These are phyloP conservation scores for Urocyon cinereoargenteus DNA, from an alignment of 2,797 vertebrate genomes.

Conservation along the genomic window DNA sequence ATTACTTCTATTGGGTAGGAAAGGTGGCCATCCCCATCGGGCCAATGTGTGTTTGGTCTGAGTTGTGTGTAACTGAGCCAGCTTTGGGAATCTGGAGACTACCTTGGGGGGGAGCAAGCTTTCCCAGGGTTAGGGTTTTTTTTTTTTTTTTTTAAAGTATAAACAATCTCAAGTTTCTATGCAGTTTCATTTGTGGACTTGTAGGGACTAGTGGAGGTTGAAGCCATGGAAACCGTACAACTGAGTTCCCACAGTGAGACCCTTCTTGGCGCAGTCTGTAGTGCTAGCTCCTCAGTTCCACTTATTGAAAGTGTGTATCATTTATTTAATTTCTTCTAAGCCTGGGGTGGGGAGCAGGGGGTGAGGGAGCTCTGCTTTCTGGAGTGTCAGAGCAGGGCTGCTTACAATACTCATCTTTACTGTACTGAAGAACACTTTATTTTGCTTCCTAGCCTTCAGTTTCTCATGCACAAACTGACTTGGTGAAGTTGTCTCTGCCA, in stretches of 20 bases:
- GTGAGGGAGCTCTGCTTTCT: neutral
- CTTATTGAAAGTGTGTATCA: neutral
- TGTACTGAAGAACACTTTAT: neutral
- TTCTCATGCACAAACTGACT: neutral
- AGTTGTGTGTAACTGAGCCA: neutral
- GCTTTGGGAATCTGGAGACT: slow-evolving; percentile 65
- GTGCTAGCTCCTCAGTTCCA: neutral
- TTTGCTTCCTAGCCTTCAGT: neutral
- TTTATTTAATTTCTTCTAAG: slow-evolving; percentile 53
- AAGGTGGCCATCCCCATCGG: neutral
- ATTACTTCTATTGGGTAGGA: neutral
- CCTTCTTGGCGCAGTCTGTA: neutral
- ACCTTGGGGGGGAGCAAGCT: slow-evolving; percentile 65
- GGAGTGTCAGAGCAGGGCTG: neutral
- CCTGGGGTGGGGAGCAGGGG: neutral
- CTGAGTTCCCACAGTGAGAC: slow-evolving; percentile 71
- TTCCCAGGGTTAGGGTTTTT: slow-evolving; percentile 65
- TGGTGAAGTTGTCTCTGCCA: neutral
- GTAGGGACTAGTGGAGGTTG: slow-evolving; percentile 64
- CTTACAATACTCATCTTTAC: neutral
- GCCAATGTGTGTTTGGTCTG: neutral
- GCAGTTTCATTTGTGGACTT: slow-evolving; percentile 64
- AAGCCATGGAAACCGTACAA: slow-evolving; percentile 61
- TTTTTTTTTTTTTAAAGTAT: neutral
- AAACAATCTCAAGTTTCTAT: slow-evolving; percentile 60